phyloP scores from a whole-genome alignment of 1,140 invertebrate species.

The Drosophila dunni region DNA sequence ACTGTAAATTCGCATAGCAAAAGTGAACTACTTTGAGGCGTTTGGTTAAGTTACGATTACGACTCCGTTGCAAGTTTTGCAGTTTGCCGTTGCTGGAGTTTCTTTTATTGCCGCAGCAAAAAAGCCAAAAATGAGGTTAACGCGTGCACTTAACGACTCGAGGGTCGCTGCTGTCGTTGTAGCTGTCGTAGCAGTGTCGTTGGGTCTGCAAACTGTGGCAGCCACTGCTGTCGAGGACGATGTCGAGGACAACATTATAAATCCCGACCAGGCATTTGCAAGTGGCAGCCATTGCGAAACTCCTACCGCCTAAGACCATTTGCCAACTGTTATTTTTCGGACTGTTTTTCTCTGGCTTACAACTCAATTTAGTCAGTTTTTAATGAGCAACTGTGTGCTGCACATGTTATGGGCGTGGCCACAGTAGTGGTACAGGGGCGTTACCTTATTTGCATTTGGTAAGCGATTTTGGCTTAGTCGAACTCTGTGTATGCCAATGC shows the following conservation, averaged over 20 bases:
- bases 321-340: conserved; percentile 56
- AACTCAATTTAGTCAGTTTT: conserved; percentile 80
- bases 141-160: conserved; percentile 80
- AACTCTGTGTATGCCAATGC: conserved; percentile 33
- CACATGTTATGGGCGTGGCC: conserved; percentile 39
- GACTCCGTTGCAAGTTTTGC: conserved; percentile 42
- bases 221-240: conserved; percentile 51
- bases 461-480: conserved; percentile 62
- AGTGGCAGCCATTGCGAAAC: conserved; percentile 67
- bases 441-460: conserved; percentile 67
- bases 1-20: conserved; percentile 11
- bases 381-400: conserved; percentile 69
- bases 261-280: conserved; percentile 79
- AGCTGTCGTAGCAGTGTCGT: neutral
- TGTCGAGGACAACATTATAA: conserved; percentile 79
- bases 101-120: conserved; percentile 52
- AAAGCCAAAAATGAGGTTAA: conserved; percentile 74
- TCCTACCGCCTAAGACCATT: conserved; percentile 46
- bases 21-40: conserved; percentile 42
- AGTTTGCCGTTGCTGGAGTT: conserved; percentile 26
- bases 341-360: conserved; percentile 60
- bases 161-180: conserved; percentile 55
- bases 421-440: conserved; percentile 6
- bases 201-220: neutral
- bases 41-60: conserved; percentile 42